Base-by-base conservation (phyloP, 30 jellyfish, hydroid and myxozoan species). In the Hydractinia symbiolongicarpus region DNA sequence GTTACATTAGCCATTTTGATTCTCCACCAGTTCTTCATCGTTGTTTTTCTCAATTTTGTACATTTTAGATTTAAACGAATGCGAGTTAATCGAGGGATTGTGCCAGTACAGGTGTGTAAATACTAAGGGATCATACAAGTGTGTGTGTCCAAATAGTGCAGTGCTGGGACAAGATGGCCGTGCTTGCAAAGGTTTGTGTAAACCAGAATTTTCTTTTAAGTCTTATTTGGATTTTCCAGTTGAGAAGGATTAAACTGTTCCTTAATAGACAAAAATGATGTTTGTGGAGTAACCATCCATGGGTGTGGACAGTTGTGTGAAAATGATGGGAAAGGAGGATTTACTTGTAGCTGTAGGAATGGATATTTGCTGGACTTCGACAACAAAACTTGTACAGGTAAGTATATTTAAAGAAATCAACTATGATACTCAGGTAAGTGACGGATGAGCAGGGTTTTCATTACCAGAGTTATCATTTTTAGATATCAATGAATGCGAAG, bases 81-180 rank as follows among this genome's bases (percentile, higher is more conserved):
- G 96, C 90, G 73, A 74, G 50, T 90, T 81, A 55, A 76, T 76
- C 4, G 88, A 90, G 1, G 83, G 67, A 62, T 74, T 83, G 1
- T 88, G 96, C 56, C 86, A 86, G 14, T 89, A 88, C 8, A 66
- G 54, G 30, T 89, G 97, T 72, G 61, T 84, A 54, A 89, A 89
- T 61, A 85, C 95, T n/a, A 89, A 84, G 10, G 97, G 97, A 11
- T 76, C 88, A 14, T 89, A 73, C 73, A 53, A 67, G 79, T 89
- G 97, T 56, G 77, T 61, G 51, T 89, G 97, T 71, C 78, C 87
- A 84, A 66, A 72, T 54, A 91, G 94, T 14, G 83, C 6, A 6
- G 74, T 64, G 9, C 40, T 64, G 74, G 52, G 74, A 44, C 4
- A 51, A n/a, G 74, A 64, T 64, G 74, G 74, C 19, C 40, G 7